Evolutionary conservation across 1,140 invertebrate species (phyloP), one percentile per base, ranked within the genome.

Genomic region (Rhysida immarginata): DNA sequence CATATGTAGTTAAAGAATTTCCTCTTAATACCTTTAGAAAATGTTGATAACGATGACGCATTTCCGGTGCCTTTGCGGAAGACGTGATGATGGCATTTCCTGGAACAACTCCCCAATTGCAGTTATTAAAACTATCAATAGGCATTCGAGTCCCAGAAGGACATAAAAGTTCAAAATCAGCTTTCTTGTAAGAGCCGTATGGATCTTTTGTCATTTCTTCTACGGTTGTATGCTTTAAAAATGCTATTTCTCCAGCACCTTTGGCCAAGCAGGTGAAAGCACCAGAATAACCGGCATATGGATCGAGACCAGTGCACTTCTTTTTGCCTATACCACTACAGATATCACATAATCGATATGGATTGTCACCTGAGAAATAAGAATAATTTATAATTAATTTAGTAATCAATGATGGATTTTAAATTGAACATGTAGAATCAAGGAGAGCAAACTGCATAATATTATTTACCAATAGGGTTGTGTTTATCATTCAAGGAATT

Each of bases 401-500:
- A 8, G 29, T 16, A 8, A 16, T 8, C 29, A 35, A 35, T 35
- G 29, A 8, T 35, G 29, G 16, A 35, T 5, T 16, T 35, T 35
- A 35, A 16, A 35, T 35, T 35, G 5, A 16, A 35, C 16, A 8
- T 35, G 29, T 35, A 8, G 29, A 35, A 16, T 35, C 29, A 35
- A 35, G 29, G 5, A 35, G 16, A 35, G 29, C 5, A 35, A 16
- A 35, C 29, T 35, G 16, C 29, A 35, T 5, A 35, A 35, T 8
- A 35, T 35, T 5, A 35, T 64, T 69, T 71, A 75, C 89, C 92
- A 65, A 94, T 84, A 25, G 92, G 92, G 77, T 97, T 98, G 65
- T 94, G 91, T 70, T 89, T 86, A 65, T 93, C 84, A 27, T 83
- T 80, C 14, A 97, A 70, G 1, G 90, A 87, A 69, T 95, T 94